phyloP scores from a whole-genome alignment of 2,797 vertebrate species.

The Chelonia mydas region DNA sequence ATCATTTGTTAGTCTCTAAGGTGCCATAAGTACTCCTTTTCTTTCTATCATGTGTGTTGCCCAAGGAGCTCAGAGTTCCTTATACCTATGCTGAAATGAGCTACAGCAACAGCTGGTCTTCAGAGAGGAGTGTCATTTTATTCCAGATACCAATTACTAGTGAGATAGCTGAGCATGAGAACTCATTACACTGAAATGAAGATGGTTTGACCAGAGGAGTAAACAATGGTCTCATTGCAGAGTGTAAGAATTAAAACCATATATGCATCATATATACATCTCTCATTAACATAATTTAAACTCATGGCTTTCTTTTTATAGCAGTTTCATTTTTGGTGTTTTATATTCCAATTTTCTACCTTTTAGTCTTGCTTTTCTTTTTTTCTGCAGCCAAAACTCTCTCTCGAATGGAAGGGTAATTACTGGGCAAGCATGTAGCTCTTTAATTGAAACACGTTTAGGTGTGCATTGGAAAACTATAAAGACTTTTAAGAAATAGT shows the following conservation, averaged over 20 bases:
- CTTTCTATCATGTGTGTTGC: background rate
- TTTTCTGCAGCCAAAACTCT: constrained; percentile 53
- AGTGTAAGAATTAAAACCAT: constrained; percentile 34
- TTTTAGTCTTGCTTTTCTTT: constrained; percentile 78
- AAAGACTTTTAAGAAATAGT: constrained; percentile 80
- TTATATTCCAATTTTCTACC: constrained; percentile 79
- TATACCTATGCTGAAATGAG: background rate
- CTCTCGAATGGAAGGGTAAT: constrained; percentile 75
- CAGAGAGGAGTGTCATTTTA: background rate
- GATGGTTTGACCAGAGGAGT: background rate
- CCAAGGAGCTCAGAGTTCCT: background rate
- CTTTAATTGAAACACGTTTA: constrained; percentile 83
- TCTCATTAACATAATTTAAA: constrained; percentile 79
- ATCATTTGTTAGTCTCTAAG: background rate
- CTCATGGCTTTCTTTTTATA: constrained; percentile 68
- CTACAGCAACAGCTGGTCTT: background rate
- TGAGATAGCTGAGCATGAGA: background rate
- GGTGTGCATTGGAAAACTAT: constrained; percentile 76
- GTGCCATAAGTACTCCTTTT: too few relatives aligned
- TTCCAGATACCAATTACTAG: background rate
- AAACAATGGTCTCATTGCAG: background rate
- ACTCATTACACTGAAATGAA: rapidly evolving
- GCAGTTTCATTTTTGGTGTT: constrained; percentile 72
- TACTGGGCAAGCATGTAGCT: constrained; percentile 74
- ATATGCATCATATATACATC: constrained; percentile 59